Evolutionary conservation across 2,888 invertebrate genomes (phyloP), one percentile per base, ranked within the genome.

Genomic region (Tanytarsus gracilentus): DNA sequence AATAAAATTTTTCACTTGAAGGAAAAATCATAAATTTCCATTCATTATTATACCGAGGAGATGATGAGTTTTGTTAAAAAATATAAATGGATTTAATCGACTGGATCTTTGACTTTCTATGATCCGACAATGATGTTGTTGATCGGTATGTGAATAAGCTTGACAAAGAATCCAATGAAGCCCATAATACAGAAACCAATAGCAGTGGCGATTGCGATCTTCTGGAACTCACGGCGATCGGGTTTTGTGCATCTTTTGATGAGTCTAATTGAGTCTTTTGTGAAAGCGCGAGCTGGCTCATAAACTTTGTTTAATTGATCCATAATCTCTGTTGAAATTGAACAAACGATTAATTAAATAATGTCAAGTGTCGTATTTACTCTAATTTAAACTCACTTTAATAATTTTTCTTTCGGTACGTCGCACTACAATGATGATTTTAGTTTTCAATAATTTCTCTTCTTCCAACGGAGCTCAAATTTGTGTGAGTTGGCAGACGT

Each of bases 141-240:
- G 77, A 99, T 99, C 65, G 99, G 99, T 75, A 99, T 99, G 76
- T 99, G 99, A 76, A 99, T 99, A 67, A 99, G 81, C 78, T 99
- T 99, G 33, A 99, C 99, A 69, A 99, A 99, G 81, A 99, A 99
- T 68, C 99, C 99, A 72, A 99, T 99, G 78, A 99, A 99, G 61
- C 99, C 99, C 99, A 99, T 99, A 74, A 99, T 97, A 75, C 94
- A 96, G 80, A 99, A 99, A 62, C 99, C 99, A 70, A 99, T 96
- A 4, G 98, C 98, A 63, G 99, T 99, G 61, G 99, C 99, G 67
- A 98, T 89, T 25, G 98, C 99, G 69, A 99, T 99, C 78, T 99
- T 99, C 75, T 98, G 97, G 77, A 99, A 99, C 77, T 99, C 99
- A 86, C 95, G 95, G 71, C 97, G 85, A 74, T 99, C 99, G 60